Evolutionary conservation across 1,140 invertebrate genomes (phyloP).

Genomic region (Lepidurus couesii): DNA sequence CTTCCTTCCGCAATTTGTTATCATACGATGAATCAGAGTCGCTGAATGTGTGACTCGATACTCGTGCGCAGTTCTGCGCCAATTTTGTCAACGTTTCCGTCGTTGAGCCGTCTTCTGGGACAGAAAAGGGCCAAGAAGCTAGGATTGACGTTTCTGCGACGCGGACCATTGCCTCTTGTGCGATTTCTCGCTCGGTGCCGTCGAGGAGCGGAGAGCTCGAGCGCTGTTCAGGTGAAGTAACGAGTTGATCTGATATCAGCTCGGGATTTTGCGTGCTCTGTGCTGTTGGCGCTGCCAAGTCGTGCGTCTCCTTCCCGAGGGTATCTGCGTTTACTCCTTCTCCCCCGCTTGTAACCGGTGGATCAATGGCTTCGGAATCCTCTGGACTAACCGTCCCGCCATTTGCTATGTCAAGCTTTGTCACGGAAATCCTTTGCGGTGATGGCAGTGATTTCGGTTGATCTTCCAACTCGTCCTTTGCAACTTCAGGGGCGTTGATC

Average conservation of each 20-base stretch:
- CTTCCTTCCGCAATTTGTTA: background rate
- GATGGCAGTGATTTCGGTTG: background rate
- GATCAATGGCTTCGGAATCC: background rate
- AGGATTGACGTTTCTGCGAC: background rate
- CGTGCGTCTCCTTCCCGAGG: background rate
- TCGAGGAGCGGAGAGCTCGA: background rate
- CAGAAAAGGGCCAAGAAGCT: background rate
- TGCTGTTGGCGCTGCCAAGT: background rate
- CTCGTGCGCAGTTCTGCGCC: background rate
- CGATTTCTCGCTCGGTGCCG: background rate
- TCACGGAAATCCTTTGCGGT: background rate
- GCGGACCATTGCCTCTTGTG: background rate
- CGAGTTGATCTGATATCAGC: background rate
- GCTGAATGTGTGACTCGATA: background rate
- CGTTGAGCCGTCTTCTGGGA: slow-evolving; percentile 16
- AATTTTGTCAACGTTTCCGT: background rate
- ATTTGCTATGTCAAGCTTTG: background rate
- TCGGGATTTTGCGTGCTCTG: background rate
- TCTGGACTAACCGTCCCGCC: background rate
- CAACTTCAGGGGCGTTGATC: background rate
- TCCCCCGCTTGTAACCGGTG: background rate
- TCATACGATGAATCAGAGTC: background rate
- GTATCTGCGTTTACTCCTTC: background rate
- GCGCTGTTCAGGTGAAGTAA: background rate
- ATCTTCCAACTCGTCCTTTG: background rate